These are phyloP conservation scores for Mnemiopsis leidyi DNA, from an alignment of 37 sponge, comb jelly and placozoan species.

Conservation along the genomic window DNA sequence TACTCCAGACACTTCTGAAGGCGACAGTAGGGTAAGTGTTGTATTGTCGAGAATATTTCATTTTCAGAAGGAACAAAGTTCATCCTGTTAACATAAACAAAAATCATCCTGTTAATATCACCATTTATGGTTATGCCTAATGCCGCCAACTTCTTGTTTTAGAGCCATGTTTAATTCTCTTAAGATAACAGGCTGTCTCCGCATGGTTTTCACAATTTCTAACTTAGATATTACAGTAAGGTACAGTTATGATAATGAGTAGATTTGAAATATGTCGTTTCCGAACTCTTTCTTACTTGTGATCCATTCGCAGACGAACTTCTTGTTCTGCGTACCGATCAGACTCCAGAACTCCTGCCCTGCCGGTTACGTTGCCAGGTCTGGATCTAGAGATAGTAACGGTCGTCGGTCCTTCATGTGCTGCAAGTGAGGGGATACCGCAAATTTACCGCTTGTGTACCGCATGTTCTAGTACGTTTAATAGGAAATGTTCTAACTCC, in stretches of 20 bases:
- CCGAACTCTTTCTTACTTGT: too few relatives aligned
- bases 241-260: too few relatives aligned
- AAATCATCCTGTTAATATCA: background rate
- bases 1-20: background rate
- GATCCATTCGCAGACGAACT: background rate
- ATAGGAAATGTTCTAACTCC: too few relatives aligned
- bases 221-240: too few relatives aligned
- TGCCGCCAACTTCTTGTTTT: too few relatives aligned
- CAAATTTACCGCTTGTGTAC: background rate
- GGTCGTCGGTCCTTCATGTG: conserved; percentile 12
- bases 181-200: too few relatives aligned
- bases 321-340: background rate
- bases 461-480: too few relatives aligned
- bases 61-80: background rate
- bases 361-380: background rate
- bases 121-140: too few relatives aligned
- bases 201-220: too few relatives aligned
- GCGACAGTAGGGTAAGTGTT: background rate
- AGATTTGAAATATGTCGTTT: too few relatives aligned
- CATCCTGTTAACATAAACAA: background rate
- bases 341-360: conserved; percentile 13
- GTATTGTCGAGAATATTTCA: background rate
- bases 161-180: too few relatives aligned
- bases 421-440: conserved; percentile 8
- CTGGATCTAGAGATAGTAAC: background rate